Evolutionary conservation across 2,888 invertebrate genomes (phyloP).

Genomic region (Nebria brevicollis): DNA sequence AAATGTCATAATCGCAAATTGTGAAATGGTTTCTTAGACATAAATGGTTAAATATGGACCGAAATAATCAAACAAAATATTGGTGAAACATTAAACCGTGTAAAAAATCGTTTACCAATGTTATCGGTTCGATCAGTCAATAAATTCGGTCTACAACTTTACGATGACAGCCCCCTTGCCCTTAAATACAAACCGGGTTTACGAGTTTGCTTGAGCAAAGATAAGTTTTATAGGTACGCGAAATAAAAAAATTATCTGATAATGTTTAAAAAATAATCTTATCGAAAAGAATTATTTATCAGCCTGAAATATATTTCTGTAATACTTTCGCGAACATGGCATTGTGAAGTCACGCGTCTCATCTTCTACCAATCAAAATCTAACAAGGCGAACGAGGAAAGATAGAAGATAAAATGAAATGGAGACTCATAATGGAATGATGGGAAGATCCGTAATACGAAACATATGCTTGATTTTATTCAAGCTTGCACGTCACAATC

Average conservation of each 20-base stretch:
- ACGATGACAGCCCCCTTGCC: neutral
- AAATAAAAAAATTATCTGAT: neutral
- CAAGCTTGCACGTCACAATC: neutral
- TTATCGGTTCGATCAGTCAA: neutral
- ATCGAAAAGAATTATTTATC: neutral
- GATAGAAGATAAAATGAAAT: neutral
- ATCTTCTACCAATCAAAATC: constrained; percentile 11
- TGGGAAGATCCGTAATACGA: constrained; percentile 28
- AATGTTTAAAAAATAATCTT: neutral
- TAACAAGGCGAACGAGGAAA: neutral
- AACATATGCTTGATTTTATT: constrained; percentile 25
- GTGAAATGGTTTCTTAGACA: neutral
- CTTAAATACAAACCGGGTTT: neutral
- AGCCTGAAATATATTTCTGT: neutral
- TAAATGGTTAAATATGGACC: neutral
- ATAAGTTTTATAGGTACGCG: neutral
- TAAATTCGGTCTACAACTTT: neutral
- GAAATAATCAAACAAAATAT: no score
- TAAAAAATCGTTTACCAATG: neutral
- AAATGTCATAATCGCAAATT: neutral
- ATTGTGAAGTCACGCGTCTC: constrained; percentile 6
- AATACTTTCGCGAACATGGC: neutral
- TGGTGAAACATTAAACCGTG: no score
- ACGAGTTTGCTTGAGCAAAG: neutral
- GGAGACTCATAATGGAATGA: neutral